A percentile compares a stretch with the other conserved stretches of the same genome.
phyloP scores from a whole-genome alignment of 2,113 vertebrate species.

The Campylorhamphus procurvoides region DNA sequence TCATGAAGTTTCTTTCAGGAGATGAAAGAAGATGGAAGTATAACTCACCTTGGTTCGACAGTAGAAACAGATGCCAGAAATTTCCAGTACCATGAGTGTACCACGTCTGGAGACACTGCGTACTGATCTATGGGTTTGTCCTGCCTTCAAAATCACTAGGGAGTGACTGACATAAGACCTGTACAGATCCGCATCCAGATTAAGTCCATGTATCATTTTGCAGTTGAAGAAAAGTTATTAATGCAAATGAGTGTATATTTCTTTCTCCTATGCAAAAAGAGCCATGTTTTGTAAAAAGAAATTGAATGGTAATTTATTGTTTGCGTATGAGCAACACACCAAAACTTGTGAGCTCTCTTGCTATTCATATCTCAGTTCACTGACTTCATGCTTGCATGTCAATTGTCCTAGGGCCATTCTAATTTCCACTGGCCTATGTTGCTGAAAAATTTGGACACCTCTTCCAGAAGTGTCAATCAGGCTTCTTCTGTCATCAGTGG shows the following conservation, averaged over 20 bases:
- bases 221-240: neutral
- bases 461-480: accelerated
- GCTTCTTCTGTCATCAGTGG: neutral
- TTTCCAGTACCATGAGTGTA: neutral
- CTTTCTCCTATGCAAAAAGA: neutral
- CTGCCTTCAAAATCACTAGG: neutral
- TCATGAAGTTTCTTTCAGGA: neutral
- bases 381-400: neutral
- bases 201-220: neutral
- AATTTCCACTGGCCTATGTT: neutral
- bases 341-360: neutral
- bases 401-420: neutral
- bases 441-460: neutral
- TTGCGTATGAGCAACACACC: neutral
- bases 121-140: neutral
- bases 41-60: neutral
- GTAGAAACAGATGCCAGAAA: neutral
- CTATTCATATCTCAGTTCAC: neutral
- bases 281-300: neutral
- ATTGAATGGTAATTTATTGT: neutral
- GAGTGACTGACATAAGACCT: neutral
- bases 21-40: neutral
- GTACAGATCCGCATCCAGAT: neutral
- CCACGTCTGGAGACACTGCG: accelerated
- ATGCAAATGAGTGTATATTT: neutral